Evolutionary conservation across 1,140 invertebrate genomes (phyloP).

Genomic region (Drosophila bifasciata): DNA sequence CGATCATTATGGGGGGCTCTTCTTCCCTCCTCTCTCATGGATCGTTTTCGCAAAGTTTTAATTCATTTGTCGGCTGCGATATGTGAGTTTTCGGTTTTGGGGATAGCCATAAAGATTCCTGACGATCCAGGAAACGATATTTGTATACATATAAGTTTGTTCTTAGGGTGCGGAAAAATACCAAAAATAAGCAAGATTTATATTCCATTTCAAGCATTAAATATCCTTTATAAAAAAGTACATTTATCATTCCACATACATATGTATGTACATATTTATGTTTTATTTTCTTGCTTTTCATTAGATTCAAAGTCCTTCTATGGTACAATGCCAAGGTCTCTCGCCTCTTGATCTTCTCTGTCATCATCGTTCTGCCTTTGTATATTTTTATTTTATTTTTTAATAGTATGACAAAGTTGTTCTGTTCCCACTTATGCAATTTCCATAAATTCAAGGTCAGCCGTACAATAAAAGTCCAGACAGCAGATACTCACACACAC

Average conservation of each 20-base stretch:
- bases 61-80: slow-evolving; percentile 42
- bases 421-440: slow-evolving; percentile 78
- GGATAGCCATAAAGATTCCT: slow-evolving; percentile 13
- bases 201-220: background rate
- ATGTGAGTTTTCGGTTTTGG: slow-evolving; percentile 8
- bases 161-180: slow-evolving; percentile 1
- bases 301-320: slow-evolving; percentile 39
- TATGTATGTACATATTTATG: no score
- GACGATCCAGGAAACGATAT: slow-evolving; percentile 17
- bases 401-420: slow-evolving; percentile 74
- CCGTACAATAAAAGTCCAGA: slow-evolving; percentile 73
- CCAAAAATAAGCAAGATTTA: background rate
- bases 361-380: slow-evolving; percentile 10
- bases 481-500: slow-evolving; percentile 45
- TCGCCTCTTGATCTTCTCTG: slow-evolving; percentile 1
- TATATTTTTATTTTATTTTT: slow-evolving; percentile 41
- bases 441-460: slow-evolving; percentile 80
- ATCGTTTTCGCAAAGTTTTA: slow-evolving; percentile 39
- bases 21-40: background rate
- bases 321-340: slow-evolving; percentile 63
- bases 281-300: slow-evolving; percentile 17
- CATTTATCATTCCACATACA: slow-evolving; percentile 19
- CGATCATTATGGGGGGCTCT: slow-evolving; percentile 22
- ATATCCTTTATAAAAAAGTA: slow-evolving; percentile 7
- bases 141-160: background rate